A percentile compares a stretch with the other conserved stretches of the same genome.
phyloP scores from a whole-genome alignment of 2,113 vertebrate species.

The Plectropomus leopardus region DNA sequence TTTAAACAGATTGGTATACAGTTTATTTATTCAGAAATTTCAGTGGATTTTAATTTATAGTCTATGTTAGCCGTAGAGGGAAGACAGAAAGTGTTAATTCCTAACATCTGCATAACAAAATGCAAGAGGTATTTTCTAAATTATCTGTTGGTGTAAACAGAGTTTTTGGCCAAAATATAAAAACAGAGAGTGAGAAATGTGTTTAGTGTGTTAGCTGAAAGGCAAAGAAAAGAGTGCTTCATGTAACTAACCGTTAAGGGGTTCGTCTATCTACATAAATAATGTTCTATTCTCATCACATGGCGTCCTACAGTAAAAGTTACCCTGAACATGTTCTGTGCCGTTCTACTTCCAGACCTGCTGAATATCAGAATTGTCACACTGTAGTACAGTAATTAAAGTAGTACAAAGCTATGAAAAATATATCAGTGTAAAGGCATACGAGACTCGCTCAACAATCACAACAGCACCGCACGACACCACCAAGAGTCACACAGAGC shows the following conservation, averaged over 20 bases:
- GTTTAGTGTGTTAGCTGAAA: constrained; percentile 17
- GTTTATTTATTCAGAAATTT: constrained; percentile 36
- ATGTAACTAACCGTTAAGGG: not conserved
- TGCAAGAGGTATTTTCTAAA: constrained; percentile 19
- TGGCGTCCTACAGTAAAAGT: constrained; percentile 59
- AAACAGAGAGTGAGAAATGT: constrained; percentile 29
- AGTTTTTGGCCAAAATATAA: constrained; percentile 54
- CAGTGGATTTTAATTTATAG: constrained; percentile 36
- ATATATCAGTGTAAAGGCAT: constrained; percentile 77
- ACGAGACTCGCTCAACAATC: constrained; percentile 79
- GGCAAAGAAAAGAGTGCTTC: constrained; percentile 59
- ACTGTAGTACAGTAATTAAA: constrained; percentile 78
- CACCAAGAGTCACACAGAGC: constrained; percentile 71
- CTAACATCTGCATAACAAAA: constrained; percentile 39
- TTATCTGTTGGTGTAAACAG: constrained; percentile 15
- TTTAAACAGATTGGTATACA: constrained; percentile 57
- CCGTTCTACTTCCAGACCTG: constrained; percentile 83
- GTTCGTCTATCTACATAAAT: constrained; percentile 35
- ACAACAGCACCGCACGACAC: constrained; percentile 74
- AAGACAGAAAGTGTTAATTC: constrained; percentile 21
- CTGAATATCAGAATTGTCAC: constrained; percentile 83
- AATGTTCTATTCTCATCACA: constrained; percentile 37
- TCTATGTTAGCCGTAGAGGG: constrained; percentile 25
- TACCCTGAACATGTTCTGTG: constrained; percentile 71
- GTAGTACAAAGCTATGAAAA: constrained; percentile 83